Conservation (phyloP, 2,888 invertebrate species). For the Pardosa pseudoannulata region DNA sequence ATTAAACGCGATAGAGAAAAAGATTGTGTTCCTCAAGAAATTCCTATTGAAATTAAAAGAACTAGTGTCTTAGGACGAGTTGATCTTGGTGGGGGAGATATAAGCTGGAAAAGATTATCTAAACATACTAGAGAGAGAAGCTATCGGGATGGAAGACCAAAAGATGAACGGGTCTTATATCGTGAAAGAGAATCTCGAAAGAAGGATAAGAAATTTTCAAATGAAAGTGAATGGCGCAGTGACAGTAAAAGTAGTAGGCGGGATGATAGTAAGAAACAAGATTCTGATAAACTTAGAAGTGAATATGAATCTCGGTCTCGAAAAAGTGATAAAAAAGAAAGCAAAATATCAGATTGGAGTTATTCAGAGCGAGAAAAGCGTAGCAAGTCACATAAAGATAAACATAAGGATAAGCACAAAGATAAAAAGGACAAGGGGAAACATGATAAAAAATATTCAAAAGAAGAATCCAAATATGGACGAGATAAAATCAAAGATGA, state of each 20-base stretch:
- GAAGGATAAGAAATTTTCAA: slow-evolving; percentile 62
- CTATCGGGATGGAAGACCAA: slow-evolving; percentile 82
- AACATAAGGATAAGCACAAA: slow-evolving; percentile 65
- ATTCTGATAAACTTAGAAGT: slow-evolving; percentile 73
- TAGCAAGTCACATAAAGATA: slow-evolving; percentile 60
- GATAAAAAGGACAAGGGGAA: slow-evolving; percentile 62
- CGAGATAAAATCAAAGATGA: slow-evolving; percentile 59
- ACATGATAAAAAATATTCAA: slow-evolving; percentile 57
- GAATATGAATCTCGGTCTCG: slow-evolving; percentile 60
- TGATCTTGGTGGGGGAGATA: slow-evolving; percentile 71
- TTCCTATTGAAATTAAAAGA: slow-evolving; percentile 66
- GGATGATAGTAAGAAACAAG: slow-evolving; percentile 75
- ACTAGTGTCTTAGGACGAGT: slow-evolving; percentile 72
- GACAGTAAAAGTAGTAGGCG: slow-evolving; percentile 64
- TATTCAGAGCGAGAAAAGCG: slow-evolving; percentile 59
- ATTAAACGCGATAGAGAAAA: slow-evolving; percentile 73
- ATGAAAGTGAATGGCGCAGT: slow-evolving; percentile 53
- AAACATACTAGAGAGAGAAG: slow-evolving; percentile 87
- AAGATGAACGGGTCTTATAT: slow-evolving; percentile 77
- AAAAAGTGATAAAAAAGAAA: slow-evolving; percentile 53
- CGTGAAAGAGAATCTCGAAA: slow-evolving; percentile 76
- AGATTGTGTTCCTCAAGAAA: slow-evolving; percentile 43
- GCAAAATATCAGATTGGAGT: slow-evolving; percentile 20
- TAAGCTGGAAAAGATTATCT: slow-evolving; percentile 87
- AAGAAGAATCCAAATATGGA: slow-evolving; percentile 60